These are phyloP conservation scores for Melinopterus prodromus DNA, from an alignment of 2,888 invertebrate genomes.

Conservation along the genomic window DNA sequence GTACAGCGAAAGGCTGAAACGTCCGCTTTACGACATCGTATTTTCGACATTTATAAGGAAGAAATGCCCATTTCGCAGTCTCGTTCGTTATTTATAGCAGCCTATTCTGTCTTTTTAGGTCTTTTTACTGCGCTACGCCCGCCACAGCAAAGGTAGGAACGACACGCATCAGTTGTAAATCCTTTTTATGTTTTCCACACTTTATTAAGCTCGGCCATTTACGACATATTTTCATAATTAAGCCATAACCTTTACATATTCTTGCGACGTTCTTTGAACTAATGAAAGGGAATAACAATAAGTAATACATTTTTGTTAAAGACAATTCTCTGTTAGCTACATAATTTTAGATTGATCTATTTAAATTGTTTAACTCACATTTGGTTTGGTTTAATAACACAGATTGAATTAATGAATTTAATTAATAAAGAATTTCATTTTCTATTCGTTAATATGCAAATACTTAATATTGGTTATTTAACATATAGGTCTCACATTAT, in stretches of 20 bases:
- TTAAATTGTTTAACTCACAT: too few species aligned
- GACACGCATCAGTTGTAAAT: constrained; percentile 4
- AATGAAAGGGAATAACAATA: neutral
- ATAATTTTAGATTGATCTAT: too few species aligned
- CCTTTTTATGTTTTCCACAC: neutral
- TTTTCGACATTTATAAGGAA: neutral
- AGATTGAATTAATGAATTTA: too few species aligned
- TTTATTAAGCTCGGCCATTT: neutral
- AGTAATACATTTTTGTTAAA: too few species aligned
- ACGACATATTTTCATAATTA: neutral
- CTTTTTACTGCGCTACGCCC: neutral
- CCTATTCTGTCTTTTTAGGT: neutral
- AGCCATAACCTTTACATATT: neutral
- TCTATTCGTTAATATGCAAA: too few species aligned
- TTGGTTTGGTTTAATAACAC: too few species aligned
- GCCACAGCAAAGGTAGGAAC: neutral
- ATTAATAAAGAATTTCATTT: too few species aligned
- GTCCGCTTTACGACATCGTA: neutral
- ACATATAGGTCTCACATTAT: too few species aligned
- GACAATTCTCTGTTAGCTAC: too few species aligned
- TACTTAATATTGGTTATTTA: too few species aligned
- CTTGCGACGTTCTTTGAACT: neutral
- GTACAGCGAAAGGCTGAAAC: neutral
- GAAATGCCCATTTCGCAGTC: neutral
- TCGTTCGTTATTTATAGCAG: neutral